Base-by-base conservation (phyloP, 2,888 invertebrate genomes). In the Hartigia nigra region DNA sequence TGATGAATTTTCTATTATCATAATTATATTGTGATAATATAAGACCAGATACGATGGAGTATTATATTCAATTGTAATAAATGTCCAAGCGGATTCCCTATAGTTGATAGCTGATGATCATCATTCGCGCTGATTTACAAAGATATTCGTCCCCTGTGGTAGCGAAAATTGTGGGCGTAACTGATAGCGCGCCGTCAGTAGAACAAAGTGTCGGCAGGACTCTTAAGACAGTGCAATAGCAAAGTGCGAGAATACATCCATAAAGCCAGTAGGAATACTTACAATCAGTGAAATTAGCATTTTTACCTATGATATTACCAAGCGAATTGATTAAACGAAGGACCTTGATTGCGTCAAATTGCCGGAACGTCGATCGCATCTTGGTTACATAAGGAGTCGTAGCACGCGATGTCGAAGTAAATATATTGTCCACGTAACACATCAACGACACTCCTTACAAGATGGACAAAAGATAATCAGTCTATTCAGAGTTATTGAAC, bases 301-400 rank as follows among this genome's bases (percentile, higher is more conserved):
- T 82, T 83, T 81, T 83, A 55, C 55, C 23, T 77, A 69, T 79
- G 80, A 82, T 83, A 83, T 82, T 79, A 81, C 80, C 23, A 81
- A 78, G 70, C 80, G 81, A 81, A 85, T 84, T 83, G 85, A 85
- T 86, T 87, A 86, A 81, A 82, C 79, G 81, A 80, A 79, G 81
- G 83, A 81, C 85, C 84, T 87, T 87, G 87, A 84, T 86, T 85
- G 84, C 83, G 86, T 87, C 83, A 88, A 88, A 85, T 86, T 84
- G 78, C 81, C 84, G 85, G 82, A 87, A 87, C 86, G 83, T 79
- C 78, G 82, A 80, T 80, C 80, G 69, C 78, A 79, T 79, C 78
- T 79, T 69, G 76, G 37, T 79, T 79, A 79, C 76, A 79, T 79
- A 79, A 79, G 76, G 74, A 70, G 78, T 72, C 72, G 72, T 23